phyloP scores from a whole-genome alignment of 1,140 invertebrate species.

The Zophobas atratus region DNA sequence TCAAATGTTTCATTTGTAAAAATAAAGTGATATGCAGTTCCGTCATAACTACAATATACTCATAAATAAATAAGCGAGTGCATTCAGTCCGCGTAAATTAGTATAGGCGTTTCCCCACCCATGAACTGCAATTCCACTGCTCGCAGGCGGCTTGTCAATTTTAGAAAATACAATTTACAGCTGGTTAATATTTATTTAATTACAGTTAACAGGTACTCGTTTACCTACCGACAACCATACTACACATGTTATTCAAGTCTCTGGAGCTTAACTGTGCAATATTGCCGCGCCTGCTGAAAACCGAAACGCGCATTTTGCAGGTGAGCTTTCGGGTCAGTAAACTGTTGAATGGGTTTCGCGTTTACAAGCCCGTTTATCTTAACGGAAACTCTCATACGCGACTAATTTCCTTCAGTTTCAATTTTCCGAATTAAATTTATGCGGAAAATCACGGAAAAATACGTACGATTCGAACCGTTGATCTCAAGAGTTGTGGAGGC shows the following conservation, averaged over 20 bases:
- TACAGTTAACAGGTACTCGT: background rate
- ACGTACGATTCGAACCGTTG: background rate
- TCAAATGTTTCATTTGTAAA: too few relatives aligned
- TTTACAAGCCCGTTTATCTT: conserved; percentile 12
- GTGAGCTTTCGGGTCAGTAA: conserved; percentile 21
- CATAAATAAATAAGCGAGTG: too few relatives aligned
- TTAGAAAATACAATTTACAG: too few relatives aligned
- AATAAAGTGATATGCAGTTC: too few relatives aligned
- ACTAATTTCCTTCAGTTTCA: background rate
- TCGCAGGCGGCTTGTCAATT: too few relatives aligned
- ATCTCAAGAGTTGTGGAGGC: background rate
- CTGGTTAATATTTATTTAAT: conserved; percentile 5
- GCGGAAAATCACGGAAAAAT: background rate
- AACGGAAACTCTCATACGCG: background rate
- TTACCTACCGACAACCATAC: background rate
- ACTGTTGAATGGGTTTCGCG: conserved; percentile 17
- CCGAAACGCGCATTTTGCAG: conserved; percentile 5
- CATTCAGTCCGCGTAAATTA: too few relatives aligned
- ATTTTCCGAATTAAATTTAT: background rate
- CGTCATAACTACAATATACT: too few relatives aligned
- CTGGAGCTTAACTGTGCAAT: conserved; percentile 13
- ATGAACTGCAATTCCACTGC: too few relatives aligned
- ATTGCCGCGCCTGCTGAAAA: conserved; percentile 1
- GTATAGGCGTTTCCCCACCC: too few relatives aligned
- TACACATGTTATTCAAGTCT: conserved; percentile 1